A percentile compares a stretch with the other conserved stretches of the same genome.
These are phyloP conservation scores for Caenorhabditis latens DNA, from an alignment of 1,140 invertebrate genomes.

Conservation along the genomic window DNA sequence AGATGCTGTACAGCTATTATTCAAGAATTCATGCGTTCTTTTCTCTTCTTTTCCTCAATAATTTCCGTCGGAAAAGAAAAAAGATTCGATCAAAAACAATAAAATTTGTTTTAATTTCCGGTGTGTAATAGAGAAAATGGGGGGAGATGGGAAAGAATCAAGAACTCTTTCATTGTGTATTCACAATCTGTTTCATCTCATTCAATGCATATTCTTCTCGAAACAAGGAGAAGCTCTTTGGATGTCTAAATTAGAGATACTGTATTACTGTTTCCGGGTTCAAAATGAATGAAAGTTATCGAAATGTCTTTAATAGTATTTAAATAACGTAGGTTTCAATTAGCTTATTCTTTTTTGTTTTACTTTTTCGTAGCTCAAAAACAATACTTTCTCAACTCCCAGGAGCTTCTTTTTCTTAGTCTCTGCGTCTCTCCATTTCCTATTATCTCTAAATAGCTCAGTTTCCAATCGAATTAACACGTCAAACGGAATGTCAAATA, in stretches of 20 bases:
- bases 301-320: too few species aligned
- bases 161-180: neutral
- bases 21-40: constrained; percentile 43
- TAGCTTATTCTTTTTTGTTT: too few species aligned
- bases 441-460: neutral
- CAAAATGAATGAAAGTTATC: too few species aligned
- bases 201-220: neutral
- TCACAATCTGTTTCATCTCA: too few species aligned
- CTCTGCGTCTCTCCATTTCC: constrained; percentile 2
- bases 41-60: neutral
- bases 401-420: neutral
- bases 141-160: neutral
- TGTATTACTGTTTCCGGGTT: too few species aligned
- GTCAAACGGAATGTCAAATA: constrained; percentile 53
- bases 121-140: neutral
- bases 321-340: too few species aligned
- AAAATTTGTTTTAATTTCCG: constrained; percentile 53
- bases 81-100: constrained; percentile 53
- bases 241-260: too few species aligned
- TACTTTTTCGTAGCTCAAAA: too few species aligned
- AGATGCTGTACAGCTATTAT: constrained; percentile 39
- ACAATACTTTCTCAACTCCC: neutral
- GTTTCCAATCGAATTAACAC: constrained; percentile 54
- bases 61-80: neutral
- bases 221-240: too few species aligned